Percentiles rank a stretch among this genome's conserved stretches.
Evolutionary conservation across 2,888 invertebrate genomes (phyloP).

Genomic region (Daptonema setosum): DNA sequence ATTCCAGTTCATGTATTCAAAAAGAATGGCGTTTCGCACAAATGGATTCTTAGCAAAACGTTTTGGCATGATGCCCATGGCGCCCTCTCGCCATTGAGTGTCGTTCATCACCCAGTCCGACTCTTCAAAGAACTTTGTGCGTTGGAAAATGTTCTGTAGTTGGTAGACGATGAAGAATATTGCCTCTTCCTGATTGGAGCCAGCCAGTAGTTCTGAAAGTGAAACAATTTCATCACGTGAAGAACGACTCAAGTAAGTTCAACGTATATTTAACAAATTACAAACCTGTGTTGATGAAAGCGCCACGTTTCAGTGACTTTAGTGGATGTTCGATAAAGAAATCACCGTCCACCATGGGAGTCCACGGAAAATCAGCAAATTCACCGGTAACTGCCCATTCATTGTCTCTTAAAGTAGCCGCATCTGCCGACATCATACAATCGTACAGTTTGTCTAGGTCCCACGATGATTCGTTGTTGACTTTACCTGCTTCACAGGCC

Average conservation of each 20-base stretch:
- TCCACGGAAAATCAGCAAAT: conserved; percentile 44
- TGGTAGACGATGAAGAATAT: conserved; percentile 83
- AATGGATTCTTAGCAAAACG: conserved; percentile 34
- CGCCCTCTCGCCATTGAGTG: conserved; percentile 18
- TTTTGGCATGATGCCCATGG: conserved; percentile 19
- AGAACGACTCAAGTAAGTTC: too few species aligned
- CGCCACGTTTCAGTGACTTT: conserved; percentile 47
- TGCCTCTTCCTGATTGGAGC: conserved; percentile 76
- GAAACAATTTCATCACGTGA: too few species aligned
- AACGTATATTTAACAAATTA: too few species aligned
- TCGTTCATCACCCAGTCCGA: conserved; percentile 21
- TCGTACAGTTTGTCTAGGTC: neutral
- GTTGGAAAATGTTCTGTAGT: conserved; percentile 59
- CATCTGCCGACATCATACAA: neutral
- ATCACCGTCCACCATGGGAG: conserved; percentile 68
- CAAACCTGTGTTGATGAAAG: conserved; percentile 85
- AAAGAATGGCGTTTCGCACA: conserved; percentile 55
- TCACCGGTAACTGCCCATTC: conserved; percentile 15
- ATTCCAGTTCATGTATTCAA: conserved; percentile 76
- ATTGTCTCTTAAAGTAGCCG: neutral
- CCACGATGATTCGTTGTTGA: neutral
- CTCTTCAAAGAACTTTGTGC: conserved; percentile 21
- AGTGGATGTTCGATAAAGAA: conserved; percentile 55
- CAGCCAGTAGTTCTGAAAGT: conserved; percentile 66
- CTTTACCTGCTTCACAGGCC: neutral